A percentile compares a stretch with the other conserved stretches of the same genome.
These are phyloP conservation scores for Crioceris asparagi DNA, from an alignment of 2,888 invertebrate genomes.

Conservation along the genomic window DNA sequence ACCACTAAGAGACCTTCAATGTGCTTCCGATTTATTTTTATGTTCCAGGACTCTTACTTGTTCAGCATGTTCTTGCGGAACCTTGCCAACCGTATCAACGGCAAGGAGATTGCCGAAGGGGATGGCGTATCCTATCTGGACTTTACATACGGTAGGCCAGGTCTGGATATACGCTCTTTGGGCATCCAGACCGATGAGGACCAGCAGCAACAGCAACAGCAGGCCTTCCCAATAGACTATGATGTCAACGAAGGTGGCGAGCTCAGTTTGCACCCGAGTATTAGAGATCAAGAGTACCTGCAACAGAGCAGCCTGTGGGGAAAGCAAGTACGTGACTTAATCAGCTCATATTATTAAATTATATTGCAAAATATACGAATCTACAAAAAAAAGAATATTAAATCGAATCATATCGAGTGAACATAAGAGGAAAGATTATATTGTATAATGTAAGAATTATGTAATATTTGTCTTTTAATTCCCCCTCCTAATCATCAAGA, in stretches of 20 bases:
- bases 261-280: constrained; percentile 59
- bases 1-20: no score
- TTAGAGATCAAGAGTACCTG: constrained; percentile 79
- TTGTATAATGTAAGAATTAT: no score
- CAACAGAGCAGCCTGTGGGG: constrained; percentile 60
- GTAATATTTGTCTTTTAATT: no score
- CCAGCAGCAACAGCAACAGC: constrained; percentile 22
- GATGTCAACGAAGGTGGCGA: constrained; percentile 42
- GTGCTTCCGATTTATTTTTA: constrained; percentile 1
- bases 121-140: constrained; percentile 47
- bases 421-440: no score
- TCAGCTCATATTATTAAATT: no score
- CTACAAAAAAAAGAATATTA: no score
- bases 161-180: constrained; percentile 28
- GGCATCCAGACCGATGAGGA: not conserved
- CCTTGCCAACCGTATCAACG: constrained; percentile 61
- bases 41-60: constrained; percentile 38
- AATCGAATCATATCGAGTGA: no score
- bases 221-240: constrained; percentile 51
- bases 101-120: constrained; percentile 57
- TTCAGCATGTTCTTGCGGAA: constrained; percentile 65
- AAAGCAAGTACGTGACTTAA: no score
- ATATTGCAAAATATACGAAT: no score
- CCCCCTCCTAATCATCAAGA: no score
- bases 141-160: constrained; percentile 43